Conservation (phyloP, 1,140 invertebrate species). For the Cherax destructor region DNA sequence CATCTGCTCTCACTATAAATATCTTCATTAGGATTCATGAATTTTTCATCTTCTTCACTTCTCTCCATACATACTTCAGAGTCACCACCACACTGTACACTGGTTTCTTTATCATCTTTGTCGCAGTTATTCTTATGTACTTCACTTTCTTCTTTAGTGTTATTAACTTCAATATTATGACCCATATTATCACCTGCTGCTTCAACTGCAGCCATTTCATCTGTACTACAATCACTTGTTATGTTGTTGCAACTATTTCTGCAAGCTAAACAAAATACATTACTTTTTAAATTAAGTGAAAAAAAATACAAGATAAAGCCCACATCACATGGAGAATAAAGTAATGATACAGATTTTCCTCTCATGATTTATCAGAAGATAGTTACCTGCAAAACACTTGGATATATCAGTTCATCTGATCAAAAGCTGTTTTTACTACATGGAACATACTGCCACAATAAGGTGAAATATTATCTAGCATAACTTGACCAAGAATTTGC, state of each 20-base stretch:
- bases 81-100: background rate
- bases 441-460: too few relatives aligned
- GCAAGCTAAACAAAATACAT: background rate
- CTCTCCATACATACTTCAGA: background rate
- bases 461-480: too few relatives aligned
- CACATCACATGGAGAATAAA: too few relatives aligned
- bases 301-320: too few relatives aligned
- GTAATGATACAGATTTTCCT: too few relatives aligned
- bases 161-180: background rate
- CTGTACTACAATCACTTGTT: background rate
- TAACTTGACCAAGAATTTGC: too few relatives aligned
- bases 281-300: slow-evolving; percentile 2
- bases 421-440: too few relatives aligned
- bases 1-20: background rate
- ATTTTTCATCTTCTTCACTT: background rate
- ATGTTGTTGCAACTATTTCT: background rate
- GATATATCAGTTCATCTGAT: too few relatives aligned
- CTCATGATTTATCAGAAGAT: too few relatives aligned
- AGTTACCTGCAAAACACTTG: too few relatives aligned
- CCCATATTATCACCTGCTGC: background rate
- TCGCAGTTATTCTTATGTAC: background rate
- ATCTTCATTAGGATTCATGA: background rate
- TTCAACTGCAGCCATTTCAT: background rate
- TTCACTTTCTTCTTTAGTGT: slow-evolving; percentile 3
- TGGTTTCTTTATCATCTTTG: background rate